These are phyloP conservation scores for Caiman crocodilus DNA, from an alignment of 2,797 vertebrate genomes.

Conservation along the genomic window DNA sequence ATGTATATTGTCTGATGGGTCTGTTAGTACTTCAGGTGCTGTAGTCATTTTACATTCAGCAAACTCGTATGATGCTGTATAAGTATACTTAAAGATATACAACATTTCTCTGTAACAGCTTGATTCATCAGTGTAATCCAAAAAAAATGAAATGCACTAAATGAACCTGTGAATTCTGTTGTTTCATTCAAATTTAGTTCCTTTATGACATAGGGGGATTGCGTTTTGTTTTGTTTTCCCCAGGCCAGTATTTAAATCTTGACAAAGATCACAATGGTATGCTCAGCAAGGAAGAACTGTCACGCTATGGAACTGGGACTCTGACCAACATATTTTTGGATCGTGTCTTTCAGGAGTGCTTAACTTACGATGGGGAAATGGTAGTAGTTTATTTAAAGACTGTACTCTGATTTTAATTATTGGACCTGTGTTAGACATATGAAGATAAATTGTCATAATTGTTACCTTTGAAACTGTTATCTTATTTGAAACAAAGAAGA, in stretches of 20 bases:
- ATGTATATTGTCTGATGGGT: background rate
- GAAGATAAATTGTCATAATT: background rate
- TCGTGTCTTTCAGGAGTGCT: conserved; percentile 97
- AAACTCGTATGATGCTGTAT: background rate
- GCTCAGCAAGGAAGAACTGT: conserved; percentile 98
- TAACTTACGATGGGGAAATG: conserved; percentile 99
- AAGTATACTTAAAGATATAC: background rate
- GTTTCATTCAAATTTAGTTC: background rate
- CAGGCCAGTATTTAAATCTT: conserved; percentile 97
- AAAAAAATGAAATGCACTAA: background rate
- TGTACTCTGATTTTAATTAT: background rate
- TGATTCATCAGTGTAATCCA: background rate
- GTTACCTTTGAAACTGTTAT: background rate
- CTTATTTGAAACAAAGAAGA: background rate
- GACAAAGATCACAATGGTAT: conserved; percentile 99
- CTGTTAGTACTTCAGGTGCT: background rate
- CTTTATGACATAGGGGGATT: background rate
- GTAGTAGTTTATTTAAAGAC: conserved; percentile 74
- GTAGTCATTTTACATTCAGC: background rate
- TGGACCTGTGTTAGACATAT: background rate
- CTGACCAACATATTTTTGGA: conserved; percentile 96
- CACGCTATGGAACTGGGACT: conserved; percentile 96
- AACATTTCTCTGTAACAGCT: background rate
- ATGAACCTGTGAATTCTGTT: background rate
- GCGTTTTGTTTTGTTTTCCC: background rate